Conservation (phyloP, 2,888 invertebrate species). For the Neoscelio sp. region DNA sequence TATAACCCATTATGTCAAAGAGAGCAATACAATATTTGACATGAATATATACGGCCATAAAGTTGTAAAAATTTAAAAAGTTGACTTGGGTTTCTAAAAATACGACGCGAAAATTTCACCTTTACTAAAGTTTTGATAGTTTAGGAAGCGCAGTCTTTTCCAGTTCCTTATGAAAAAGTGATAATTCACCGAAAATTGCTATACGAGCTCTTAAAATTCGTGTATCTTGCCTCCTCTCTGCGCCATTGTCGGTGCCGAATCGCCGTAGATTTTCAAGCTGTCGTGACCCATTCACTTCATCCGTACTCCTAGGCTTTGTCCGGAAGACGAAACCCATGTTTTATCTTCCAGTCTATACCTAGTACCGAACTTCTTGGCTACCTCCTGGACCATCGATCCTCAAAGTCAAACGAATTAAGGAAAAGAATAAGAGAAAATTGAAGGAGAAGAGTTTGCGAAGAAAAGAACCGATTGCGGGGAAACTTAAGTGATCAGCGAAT, state of each 20-base stretch:
- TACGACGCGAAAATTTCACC: not conserved
- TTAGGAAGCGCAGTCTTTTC: constrained; percentile 5
- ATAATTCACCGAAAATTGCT: constrained; percentile 68
- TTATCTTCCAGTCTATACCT: constrained; percentile 72
- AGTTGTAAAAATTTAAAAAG: constrained; percentile 8
- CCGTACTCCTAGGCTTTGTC: constrained; percentile 69
- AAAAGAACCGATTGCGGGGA: constrained; percentile 31
- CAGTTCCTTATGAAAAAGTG: constrained; percentile 9
- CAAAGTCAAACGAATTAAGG: constrained; percentile 35
- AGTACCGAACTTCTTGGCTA: constrained; percentile 69
- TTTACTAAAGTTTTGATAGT: not conserved
- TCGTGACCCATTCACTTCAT: constrained; percentile 64
- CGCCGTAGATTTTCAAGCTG: constrained; percentile 68
- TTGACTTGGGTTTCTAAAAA: no score
- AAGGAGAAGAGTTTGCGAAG: constrained; percentile 38
- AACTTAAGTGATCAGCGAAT: constrained; percentile 68
- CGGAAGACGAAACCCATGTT: constrained; percentile 76
- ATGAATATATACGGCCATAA: constrained; percentile 8
- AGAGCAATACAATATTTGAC: not conserved
- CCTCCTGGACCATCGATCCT: constrained; percentile 29
- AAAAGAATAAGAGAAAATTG: constrained; percentile 27
- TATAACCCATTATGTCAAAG: not conserved
- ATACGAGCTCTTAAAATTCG: constrained; percentile 68
- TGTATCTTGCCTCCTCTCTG: constrained; percentile 38
- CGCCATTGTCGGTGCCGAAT: constrained; percentile 66